These are phyloP conservation scores for Agonopterix subpropinquella DNA, from an alignment of 2,888 invertebrate species.

Conservation along the genomic window DNA sequence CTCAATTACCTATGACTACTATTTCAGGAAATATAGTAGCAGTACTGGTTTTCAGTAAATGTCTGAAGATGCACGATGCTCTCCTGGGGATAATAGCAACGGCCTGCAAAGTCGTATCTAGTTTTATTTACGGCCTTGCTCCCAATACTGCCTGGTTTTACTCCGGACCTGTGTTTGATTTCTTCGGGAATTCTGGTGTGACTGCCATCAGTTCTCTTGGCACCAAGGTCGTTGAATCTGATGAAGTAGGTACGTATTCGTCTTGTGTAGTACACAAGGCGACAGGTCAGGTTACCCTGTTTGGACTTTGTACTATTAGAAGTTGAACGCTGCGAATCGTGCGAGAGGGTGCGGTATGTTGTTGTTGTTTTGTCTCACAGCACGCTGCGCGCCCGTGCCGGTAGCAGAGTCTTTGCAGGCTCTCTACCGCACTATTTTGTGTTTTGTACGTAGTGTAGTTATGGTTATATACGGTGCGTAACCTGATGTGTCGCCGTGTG, in stretches of 20 bases:
- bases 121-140: conserved; percentile 61
- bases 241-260: conserved; percentile 58
- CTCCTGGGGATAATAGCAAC: conserved; percentile 65
- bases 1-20: neutral
- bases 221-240: conserved; percentile 70
- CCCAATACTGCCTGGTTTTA: conserved; percentile 58
- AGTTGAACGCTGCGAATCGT: no score
- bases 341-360: no score
- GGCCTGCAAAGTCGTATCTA: conserved; percentile 52
- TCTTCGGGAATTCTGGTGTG: conserved; percentile 70
- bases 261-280: no score
- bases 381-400: no score
- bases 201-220: conserved; percentile 73
- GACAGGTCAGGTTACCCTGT: no score
- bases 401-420: no score
- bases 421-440: no score
- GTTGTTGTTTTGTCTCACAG: no score
- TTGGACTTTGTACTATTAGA: no score
- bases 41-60: conserved; percentile 59
- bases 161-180: conserved; percentile 58
- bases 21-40: conserved; percentile 62
- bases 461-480: no score
- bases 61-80: conserved; percentile 61
- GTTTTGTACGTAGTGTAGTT: no score
- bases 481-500: no score